A percentile compares a stretch with the other conserved stretches of the same genome.
phyloP scores from a whole-genome alignment of 2,797 vertebrate species.

The Sebastes trivittatus region DNA sequence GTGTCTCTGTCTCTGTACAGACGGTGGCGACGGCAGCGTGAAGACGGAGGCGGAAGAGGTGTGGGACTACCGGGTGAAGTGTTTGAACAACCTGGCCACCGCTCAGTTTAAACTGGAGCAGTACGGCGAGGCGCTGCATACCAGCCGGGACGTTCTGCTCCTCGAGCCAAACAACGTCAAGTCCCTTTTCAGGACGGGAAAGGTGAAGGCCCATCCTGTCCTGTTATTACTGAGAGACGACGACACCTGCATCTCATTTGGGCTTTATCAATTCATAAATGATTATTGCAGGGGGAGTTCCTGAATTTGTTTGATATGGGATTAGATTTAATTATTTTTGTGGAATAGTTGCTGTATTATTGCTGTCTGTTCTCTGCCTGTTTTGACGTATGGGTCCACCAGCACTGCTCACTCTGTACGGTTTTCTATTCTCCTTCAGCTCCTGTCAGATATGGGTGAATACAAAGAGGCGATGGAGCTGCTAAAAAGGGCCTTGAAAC shows the following conservation, averaged over 20 bases:
- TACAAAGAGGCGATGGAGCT: constrained; percentile 83
- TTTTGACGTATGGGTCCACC: constrained; percentile 27
- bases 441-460: constrained; percentile 85
- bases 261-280: not conserved
- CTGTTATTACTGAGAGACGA: not conserved
- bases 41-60: constrained; percentile 84
- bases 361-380: not conserved
- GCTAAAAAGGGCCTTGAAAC: constrained; percentile 86
- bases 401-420: constrained; percentile 1
- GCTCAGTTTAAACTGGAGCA: constrained; percentile 85
- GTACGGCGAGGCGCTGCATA: constrained; percentile 80
- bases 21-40: constrained; percentile 20
- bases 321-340: not conserved
- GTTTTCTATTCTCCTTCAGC: constrained; percentile 74
- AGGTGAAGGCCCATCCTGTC: constrained; percentile 71
- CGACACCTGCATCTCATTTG: not conserved
- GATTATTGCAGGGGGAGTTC: not conserved
- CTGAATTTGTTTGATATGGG: constrained; percentile 18
- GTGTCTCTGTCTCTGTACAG: constrained; percentile 49
- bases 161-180: constrained; percentile 85
- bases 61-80: constrained; percentile 86
- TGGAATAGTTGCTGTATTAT: not conserved
- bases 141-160: constrained; percentile 81
- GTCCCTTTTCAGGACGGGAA: constrained; percentile 85
- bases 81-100: constrained; percentile 88